A percentile compares a stretch with the other conserved stretches of the same genome.
Conservation (phyloP, 92 coral and sea anemone genomes). For the Nematostella vectensis region DNA sequence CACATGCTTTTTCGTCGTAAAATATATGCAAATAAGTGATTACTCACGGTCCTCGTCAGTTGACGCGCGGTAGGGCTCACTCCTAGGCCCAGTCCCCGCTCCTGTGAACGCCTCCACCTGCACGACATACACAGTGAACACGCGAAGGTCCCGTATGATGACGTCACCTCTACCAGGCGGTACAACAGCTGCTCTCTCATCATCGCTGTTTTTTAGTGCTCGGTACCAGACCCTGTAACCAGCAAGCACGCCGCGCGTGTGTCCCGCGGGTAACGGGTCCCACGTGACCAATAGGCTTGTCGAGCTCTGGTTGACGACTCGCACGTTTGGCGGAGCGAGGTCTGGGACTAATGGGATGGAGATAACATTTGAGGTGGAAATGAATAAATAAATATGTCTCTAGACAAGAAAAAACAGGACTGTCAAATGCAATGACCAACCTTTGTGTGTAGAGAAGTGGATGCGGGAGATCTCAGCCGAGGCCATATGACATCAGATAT, state of each 20-base stretch:
- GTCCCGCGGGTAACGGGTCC: conserved; percentile 37
- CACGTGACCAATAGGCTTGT: conserved; percentile 48
- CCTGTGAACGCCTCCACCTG: conserved; percentile 43
- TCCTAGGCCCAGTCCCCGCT: conserved; percentile 39
- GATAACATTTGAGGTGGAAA: no score
- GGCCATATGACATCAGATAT: no score
- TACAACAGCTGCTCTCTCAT: conserved; percentile 1
- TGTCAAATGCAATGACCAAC: no score
- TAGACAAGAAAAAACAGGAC: no score
- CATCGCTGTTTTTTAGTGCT: not conserved
- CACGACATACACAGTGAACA: conserved; percentile 38
- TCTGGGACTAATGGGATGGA: conserved; percentile 59
- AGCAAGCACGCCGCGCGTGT: conserved; percentile 42
- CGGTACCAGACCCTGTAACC: conserved; percentile 43
- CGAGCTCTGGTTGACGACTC: conserved; percentile 51
- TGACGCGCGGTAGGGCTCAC: conserved; percentile 16
- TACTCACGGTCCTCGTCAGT: conserved; percentile 67
- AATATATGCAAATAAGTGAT: no score
- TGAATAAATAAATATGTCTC: no score
- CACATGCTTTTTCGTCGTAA: no score
- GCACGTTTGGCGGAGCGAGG: conserved; percentile 36
- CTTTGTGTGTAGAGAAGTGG: no score
- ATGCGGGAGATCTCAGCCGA: no score
- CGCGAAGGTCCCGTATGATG: conserved; percentile 24
- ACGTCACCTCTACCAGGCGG: conserved; percentile 4